Base-by-base conservation (phyloP, 2,888 invertebrate species). In the Anticlea derivata region DNA sequence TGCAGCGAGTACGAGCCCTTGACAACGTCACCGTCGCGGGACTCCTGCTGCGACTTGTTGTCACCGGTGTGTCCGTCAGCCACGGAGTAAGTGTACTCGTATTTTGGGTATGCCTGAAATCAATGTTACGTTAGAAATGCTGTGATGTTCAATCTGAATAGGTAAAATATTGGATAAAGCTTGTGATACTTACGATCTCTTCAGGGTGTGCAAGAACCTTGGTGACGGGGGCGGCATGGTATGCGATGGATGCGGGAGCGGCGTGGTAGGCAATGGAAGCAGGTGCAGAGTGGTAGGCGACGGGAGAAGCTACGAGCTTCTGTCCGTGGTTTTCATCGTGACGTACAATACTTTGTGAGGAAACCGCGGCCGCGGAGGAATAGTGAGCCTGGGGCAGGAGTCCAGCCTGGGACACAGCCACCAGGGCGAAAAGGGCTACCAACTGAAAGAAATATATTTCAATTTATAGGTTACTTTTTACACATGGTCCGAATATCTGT, bases 61-160 rank as follows among this genome's bases (percentile, higher is more conserved):
- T 92, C 92, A 34, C 92, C 92, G 70, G 92, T 92, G 75, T 92
- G 91, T 11, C 86, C 78, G 70, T 92, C 92, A 58, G 90, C 83
- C 1, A 92, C 92, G 17, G 91, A 91, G 82, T 92, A 92, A 47
- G 79, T 82, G 83, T 83, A 92, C 65, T 91, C 86, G 75, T 89
- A 90, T 66, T 82, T 83, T 57, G 89, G 90, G 74, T 87, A 72
- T 1, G 88, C 76, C 84, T 87, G 64, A 1, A 1, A 2, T 38
- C 58, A 8, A 35, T 33, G 13, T 7, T 6, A 17, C 7, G 34
- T 58, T 20, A 58, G 6, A 8, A n/a, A 13, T 24, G 17, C n/a
- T n/a, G 7, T 7, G 1, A 2, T 17, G 10, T 7, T 5, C 4
- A 31, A 13, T 3, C 0, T 26, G 6, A 5, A 17, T 3, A 43